Percentiles rank a stretch among this genome's conserved stretches.
Evolutionary conservation across 2,888 invertebrate genomes (phyloP).

Genomic region (Drosophila mercatorum): DNA sequence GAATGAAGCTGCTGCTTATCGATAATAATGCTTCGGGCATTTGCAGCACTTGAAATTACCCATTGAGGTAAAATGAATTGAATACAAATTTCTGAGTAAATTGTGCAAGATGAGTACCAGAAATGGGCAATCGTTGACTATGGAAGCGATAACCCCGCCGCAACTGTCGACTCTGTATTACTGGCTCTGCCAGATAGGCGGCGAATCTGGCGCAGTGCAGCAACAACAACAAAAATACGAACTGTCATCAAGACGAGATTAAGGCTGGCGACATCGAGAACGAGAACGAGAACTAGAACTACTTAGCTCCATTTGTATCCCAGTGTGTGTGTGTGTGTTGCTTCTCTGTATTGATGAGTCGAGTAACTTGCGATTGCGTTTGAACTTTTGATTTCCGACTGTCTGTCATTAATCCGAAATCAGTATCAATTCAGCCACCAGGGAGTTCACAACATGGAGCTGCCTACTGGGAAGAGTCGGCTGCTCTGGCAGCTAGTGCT

Average conservation of each 20-base stretch:
- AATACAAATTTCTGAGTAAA: constrained; percentile 9
- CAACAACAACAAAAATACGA: neutral
- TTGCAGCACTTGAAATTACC: neutral
- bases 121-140: constrained; percentile 20
- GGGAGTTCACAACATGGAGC: constrained; percentile 59
- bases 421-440: constrained; percentile 58
- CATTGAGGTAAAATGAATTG: neutral
- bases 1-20: neutral
- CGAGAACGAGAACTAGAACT: constrained; percentile 29
- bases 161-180: constrained; percentile 21
- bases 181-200: constrained; percentile 33
- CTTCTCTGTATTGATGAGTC: constrained; percentile 23
- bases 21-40: neutral
- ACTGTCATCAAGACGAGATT: constrained; percentile 46
- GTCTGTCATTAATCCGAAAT: constrained; percentile 39
- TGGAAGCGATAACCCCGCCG: constrained; percentile 41
- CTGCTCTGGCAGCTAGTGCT: constrained; percentile 37
- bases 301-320: constrained; percentile 24
- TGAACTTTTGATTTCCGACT: constrained; percentile 65
- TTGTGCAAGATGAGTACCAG: constrained; percentile 17
- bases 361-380: constrained; percentile 53
- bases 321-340: constrained; percentile 2
- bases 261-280: constrained; percentile 42
- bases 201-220: constrained; percentile 12
- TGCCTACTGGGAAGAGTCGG: constrained; percentile 15